Evolutionary conservation across 2,113 vertebrate genomes (phyloP).

Genomic region (Grammomys surdaster): DNA sequence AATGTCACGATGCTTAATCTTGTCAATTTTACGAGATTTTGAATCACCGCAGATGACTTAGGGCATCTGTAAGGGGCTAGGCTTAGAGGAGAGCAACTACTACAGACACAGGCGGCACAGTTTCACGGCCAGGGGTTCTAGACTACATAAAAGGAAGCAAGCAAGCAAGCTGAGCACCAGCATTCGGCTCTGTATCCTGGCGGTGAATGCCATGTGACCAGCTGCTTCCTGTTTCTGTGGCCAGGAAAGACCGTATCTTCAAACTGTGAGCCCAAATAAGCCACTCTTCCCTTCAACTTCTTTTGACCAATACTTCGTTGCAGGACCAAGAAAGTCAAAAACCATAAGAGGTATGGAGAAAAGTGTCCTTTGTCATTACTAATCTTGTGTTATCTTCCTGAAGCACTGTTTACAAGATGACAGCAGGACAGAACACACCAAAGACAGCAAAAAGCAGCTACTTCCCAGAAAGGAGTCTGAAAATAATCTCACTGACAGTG

Average conservation of each 20-base stretch:
- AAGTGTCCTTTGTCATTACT: background rate
- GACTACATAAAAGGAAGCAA: background rate
- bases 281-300: background rate
- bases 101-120: no score
- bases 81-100: background rate
- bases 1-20: background rate
- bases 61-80: background rate
- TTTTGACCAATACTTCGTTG: background rate
- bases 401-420: background rate
- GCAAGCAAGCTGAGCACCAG: background rate
- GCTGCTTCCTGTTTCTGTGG: background rate
- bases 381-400: background rate
- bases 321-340: background rate
- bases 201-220: background rate
- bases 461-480: background rate
- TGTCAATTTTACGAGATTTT: background rate
- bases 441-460: conserved; percentile 4
- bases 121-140: no score
- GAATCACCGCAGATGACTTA: background rate
- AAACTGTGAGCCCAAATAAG: background rate
- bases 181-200: background rate
- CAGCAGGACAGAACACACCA: background rate
- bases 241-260: background rate
- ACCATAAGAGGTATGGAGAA: background rate
- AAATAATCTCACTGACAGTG: background rate